These are phyloP conservation scores for Heliconius cydno DNA, from an alignment of 2,888 invertebrate species.

Conservation along the genomic window DNA sequence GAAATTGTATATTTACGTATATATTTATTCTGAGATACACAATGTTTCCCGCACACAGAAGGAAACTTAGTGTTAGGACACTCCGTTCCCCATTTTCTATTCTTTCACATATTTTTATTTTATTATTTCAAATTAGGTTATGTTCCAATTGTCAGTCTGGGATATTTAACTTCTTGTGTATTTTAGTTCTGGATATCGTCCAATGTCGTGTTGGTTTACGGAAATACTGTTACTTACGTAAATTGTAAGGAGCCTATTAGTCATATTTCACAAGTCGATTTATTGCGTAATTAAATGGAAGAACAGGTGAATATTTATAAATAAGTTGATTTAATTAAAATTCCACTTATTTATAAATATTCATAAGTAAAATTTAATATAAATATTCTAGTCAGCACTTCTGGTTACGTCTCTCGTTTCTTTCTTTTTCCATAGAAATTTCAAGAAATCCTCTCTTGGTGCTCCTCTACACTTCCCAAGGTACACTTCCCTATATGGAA, in stretches of 20 bases:
- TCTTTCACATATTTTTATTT: neutral
- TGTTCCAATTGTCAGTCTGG: neutral
- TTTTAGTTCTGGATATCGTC: conserved; percentile 17
- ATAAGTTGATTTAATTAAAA: neutral
- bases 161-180: conserved; percentile 1
- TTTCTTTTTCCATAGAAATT: too few species aligned
- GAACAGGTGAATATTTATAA: neutral
- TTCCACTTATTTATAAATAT: too few species aligned
- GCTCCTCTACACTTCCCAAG: too few species aligned
- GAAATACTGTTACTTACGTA: conserved; percentile 20
- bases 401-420: neutral
- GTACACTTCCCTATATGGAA: too few species aligned
- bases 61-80: neutral
- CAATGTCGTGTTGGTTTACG: conserved; percentile 28
- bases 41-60: neutral
- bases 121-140: neutral
- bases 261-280: conserved; percentile 1
- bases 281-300: neutral
- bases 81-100: neutral
- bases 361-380: too few species aligned
- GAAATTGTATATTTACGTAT: neutral
- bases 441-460: too few species aligned
- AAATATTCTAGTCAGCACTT: too few species aligned
- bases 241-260: neutral
- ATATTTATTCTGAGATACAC: neutral